Evolutionary conservation across 1,140 invertebrate species (phyloP).

Genomic region (Halictus rubicundus): DNA sequence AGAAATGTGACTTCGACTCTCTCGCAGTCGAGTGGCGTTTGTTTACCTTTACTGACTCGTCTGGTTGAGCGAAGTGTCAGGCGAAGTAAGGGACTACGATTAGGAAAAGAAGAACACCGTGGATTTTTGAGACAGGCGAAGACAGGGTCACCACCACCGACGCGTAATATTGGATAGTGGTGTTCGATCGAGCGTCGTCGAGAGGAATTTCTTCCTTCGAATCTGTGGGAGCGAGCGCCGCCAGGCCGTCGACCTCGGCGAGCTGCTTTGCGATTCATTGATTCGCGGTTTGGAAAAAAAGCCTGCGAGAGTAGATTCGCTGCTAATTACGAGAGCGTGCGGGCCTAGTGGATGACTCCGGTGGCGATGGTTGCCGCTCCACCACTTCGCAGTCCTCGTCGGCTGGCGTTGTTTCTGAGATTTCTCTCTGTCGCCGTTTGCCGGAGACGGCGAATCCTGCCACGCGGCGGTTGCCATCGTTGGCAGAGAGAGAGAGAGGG

Average conservation of each 20-base stretch:
- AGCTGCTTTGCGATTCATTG: constrained; percentile 54
- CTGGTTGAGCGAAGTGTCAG: too few species aligned
- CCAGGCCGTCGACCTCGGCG: constrained; percentile 53
- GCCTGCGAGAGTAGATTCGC: constrained; percentile 34
- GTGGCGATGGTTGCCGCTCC: background rate
- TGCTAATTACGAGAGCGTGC: constrained; percentile 58
- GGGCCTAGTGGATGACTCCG: background rate
- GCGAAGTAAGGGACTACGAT: too few species aligned
- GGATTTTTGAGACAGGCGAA: constrained; percentile 32
- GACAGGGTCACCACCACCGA: background rate
- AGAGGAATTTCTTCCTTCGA: constrained; percentile 43
- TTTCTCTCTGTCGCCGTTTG: too few species aligned
- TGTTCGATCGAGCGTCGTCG: constrained; percentile 51
- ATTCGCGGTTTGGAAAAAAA: constrained; percentile 51
- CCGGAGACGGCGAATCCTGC: background rate
- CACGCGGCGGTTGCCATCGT: too few species aligned
- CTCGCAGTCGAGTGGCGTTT: too few species aligned
- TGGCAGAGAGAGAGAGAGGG: too few species aligned
- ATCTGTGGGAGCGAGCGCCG: constrained; percentile 7
- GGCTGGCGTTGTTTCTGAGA: too few species aligned
- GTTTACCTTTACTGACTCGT: too few species aligned
- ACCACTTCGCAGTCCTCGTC: background rate
- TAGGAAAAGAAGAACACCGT: constrained; percentile 7
- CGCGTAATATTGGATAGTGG: constrained; percentile 45
- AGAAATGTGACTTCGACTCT: too few species aligned